A percentile compares a stretch with the other conserved stretches of the same genome.
Evolutionary conservation across 2,888 invertebrate genomes (phyloP).

Genomic region (Mamestra brassicae): DNA sequence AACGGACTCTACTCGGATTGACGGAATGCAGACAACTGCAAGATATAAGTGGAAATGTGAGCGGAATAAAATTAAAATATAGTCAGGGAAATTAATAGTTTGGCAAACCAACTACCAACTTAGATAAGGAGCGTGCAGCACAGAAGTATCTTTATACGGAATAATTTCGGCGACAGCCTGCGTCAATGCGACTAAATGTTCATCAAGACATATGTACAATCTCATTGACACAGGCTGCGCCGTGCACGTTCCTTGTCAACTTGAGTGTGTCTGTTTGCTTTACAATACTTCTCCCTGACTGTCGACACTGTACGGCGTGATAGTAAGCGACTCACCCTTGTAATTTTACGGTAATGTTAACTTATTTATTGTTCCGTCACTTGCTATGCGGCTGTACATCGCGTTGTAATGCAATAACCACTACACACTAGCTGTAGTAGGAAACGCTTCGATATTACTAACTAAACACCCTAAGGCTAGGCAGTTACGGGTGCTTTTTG

Average conservation of each 20-base stretch:
- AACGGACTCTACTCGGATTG: not conserved
- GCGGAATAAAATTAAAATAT: not conserved
- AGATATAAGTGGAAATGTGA: not conserved
- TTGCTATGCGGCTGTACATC: not conserved
- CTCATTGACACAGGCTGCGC: too few relatives aligned
- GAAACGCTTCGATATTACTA: constrained; percentile 1
- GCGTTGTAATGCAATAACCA: not conserved
- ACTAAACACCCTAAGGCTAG: not conserved
- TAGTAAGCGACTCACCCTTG: not conserved
- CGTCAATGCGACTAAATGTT: too few relatives aligned
- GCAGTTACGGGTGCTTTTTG: too few relatives aligned
- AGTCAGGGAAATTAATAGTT: not conserved
- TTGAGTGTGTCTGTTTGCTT: not conserved
- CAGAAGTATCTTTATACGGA: too few relatives aligned
- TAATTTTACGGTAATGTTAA: constrained; percentile 1
- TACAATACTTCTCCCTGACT: not conserved
- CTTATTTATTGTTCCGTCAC: not conserved
- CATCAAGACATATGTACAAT: too few relatives aligned
- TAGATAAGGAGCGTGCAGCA: too few relatives aligned
- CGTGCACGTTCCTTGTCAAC: not conserved
- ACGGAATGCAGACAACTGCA: constrained; percentile 9
- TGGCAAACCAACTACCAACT: not conserved
- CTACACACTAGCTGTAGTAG: not conserved
- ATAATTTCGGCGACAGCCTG: too few relatives aligned
- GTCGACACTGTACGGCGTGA: not conserved